These are phyloP conservation scores for Drusus annulatus DNA, from an alignment of 1,140 invertebrate species.

Conservation along the genomic window DNA sequence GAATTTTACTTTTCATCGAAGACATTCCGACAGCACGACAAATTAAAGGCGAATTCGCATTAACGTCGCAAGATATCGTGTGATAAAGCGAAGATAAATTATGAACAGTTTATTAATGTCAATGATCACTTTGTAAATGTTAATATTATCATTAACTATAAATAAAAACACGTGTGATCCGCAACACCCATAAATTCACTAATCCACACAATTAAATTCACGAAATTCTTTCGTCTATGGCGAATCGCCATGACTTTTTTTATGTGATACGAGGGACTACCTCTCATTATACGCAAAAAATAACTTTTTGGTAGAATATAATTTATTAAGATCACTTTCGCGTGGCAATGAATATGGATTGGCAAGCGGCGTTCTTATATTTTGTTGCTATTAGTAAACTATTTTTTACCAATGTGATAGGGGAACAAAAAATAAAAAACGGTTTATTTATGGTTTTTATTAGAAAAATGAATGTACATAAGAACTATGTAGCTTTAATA, in stretches of 20 bases:
- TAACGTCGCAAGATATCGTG: background rate
- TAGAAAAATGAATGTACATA: too few relatives aligned
- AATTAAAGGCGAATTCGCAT: background rate
- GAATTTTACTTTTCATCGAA: conserved; percentile 13
- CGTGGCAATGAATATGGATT: too few relatives aligned
- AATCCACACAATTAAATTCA: background rate
- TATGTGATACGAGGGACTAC: too few relatives aligned
- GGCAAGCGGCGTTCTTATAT: too few relatives aligned
- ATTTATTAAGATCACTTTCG: too few relatives aligned
- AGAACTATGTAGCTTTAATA: too few relatives aligned
- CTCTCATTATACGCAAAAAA: too few relatives aligned
- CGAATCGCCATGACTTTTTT: background rate
- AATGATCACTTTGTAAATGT: background rate
- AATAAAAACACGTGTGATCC: conserved; percentile 35
- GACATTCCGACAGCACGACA: background rate
- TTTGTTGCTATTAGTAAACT: too few relatives aligned
- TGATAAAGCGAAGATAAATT: background rate
- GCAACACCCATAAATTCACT: conserved; percentile 17
- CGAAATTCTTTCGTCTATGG: background rate
- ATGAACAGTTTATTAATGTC: background rate
- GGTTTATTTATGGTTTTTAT: too few relatives aligned
- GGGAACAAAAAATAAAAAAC: too few relatives aligned
- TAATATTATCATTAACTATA: conserved; percentile 27
- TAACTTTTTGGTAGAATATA: too few relatives aligned
- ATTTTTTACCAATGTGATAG: too few relatives aligned